A percentile compares a stretch with the other conserved stretches of the same genome.
Conservation (phyloP, 1,140 invertebrate genomes). For the Tetramorium alpestre region DNA sequence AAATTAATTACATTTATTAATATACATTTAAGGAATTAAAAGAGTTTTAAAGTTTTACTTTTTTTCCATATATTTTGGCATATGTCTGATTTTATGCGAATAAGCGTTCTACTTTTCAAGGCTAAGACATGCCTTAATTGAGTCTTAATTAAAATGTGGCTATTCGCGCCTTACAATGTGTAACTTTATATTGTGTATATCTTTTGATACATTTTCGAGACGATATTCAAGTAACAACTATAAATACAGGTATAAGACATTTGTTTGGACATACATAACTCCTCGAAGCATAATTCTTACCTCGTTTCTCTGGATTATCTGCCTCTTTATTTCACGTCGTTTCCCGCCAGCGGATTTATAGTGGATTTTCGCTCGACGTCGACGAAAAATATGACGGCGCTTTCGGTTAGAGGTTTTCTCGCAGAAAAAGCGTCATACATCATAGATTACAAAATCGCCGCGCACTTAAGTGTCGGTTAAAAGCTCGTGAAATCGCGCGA, state of each 20-base stretch:
- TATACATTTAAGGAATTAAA: not conserved
- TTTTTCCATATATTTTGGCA: not conserved
- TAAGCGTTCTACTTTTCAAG: not conserved
- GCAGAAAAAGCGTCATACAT: slow-evolving; percentile 31
- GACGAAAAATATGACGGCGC: slow-evolving; percentile 44
- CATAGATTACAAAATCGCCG: slow-evolving; percentile 41
- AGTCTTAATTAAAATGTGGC: not conserved
- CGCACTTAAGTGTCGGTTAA: slow-evolving; percentile 29
- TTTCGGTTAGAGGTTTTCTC: slow-evolving; percentile 39
- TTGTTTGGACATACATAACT: slow-evolving; percentile 38
- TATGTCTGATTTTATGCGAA: not conserved
- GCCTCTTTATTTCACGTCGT: slow-evolving; percentile 37
- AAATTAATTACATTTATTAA: not conserved
- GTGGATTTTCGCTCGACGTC: slow-evolving; percentile 41
- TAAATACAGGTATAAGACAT: slow-evolving; percentile 18
- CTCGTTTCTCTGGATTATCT: slow-evolving; percentile 36
- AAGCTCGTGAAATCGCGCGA: slow-evolving; percentile 1
- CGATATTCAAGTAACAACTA: not conserved
- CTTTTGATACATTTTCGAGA: not conserved
- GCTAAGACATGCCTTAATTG: not conserved
- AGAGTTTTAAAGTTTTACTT: not conserved
- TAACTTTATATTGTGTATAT: not conserved
- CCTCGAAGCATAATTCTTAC: slow-evolving; percentile 40
- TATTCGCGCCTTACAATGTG: not conserved
- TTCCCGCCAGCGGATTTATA: slow-evolving; percentile 29